phyloP scores from a whole-genome alignment of 2,888 invertebrate genomes.

The Ormyrus pomaceus region DNA sequence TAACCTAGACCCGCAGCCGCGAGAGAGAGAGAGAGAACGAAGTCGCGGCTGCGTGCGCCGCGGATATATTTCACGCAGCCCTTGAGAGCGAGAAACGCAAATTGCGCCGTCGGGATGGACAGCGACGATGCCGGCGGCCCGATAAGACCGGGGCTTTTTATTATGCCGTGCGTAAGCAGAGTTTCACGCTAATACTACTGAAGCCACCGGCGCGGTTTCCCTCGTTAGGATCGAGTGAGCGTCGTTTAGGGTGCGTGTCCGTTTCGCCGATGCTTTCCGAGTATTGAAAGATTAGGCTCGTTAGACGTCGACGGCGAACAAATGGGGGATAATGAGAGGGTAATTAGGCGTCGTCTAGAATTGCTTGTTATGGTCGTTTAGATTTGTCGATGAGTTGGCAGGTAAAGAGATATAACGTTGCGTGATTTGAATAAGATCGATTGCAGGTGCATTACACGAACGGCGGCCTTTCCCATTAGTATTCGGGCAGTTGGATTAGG shows the following conservation, averaged over 20 bases:
- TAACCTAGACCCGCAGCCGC: constrained; percentile 54
- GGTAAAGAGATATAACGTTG: neutral
- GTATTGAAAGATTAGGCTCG: too few species aligned
- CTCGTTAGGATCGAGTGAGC: too few species aligned
- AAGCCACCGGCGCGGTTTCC: too few species aligned
- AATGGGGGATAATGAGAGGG: neutral
- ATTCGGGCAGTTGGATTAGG: too few species aligned
- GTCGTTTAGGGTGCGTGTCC: too few species aligned
- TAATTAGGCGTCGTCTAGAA: constrained; percentile 18
- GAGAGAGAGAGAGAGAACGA: neutral
- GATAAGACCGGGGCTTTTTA: too few species aligned
- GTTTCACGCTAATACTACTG: too few species aligned
- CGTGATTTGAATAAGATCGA: constrained; percentile 31
- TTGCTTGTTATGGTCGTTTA: constrained; percentile 8
- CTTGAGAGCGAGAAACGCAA: constrained; percentile 8
- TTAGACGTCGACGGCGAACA: neutral
- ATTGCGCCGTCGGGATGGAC: constrained; percentile 22
- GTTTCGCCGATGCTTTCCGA: too few species aligned
- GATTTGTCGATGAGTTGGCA: neutral
- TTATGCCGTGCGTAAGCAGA: too few species aligned
- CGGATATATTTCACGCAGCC: constrained; percentile 54
- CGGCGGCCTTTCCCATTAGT: neutral
- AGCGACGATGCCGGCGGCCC: neutral
- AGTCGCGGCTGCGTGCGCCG: constrained; percentile 47
- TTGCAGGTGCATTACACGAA: constrained; percentile 25